Base-by-base conservation (phyloP, 2,797 vertebrate species). In the Cirrhinus mrigala region DNA sequence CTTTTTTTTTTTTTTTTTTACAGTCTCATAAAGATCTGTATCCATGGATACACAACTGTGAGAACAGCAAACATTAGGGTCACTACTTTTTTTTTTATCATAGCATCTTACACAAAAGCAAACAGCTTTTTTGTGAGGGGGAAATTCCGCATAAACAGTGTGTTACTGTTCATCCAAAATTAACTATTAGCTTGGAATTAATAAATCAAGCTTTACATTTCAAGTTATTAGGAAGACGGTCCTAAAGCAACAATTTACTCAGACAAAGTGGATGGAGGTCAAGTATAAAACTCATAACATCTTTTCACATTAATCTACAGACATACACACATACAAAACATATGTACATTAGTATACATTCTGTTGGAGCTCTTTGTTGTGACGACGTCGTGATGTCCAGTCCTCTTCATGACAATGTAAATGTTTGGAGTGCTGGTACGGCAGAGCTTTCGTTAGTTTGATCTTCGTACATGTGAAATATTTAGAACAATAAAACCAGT, bases 241-340 rank as follows among this genome's bases (percentile, higher is more conserved):
- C 50, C 24, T 50, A 22, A 78, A 82, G 4, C 48, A 85, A 78
- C 78, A 46, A 79, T 62, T 77, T 68, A 69, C n/a, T 22, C 46
- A 80, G 73, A 54, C 48, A 27, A 82, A 84, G 68, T 54, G 15
- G n/a, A 50, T 52, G 82, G 68, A 76, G 15, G 88, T 94, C 90
- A 93, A 93, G 92, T 94, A 93, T 90, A 87, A 88, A 91, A 93
- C 90, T 90, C 88, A 91, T 85, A 92, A 94, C 92, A 94, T 94
- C 92, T 91, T 18, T 90, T 84, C 88, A 84, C 62, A 80, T 93
- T 89, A 89, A 87, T 91, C 87, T 76, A 87, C 87, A 91, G n/a
- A 90, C 70, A 29, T 82, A 88, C 85, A 89, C 29, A 83, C 70
- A 75, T 90, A 92, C 81, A 90, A 92, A 90, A 93, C 58, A 77